phyloP scores from a whole-genome alignment of 1,140 invertebrate species.

The Macrobrachium nipponense region DNA sequence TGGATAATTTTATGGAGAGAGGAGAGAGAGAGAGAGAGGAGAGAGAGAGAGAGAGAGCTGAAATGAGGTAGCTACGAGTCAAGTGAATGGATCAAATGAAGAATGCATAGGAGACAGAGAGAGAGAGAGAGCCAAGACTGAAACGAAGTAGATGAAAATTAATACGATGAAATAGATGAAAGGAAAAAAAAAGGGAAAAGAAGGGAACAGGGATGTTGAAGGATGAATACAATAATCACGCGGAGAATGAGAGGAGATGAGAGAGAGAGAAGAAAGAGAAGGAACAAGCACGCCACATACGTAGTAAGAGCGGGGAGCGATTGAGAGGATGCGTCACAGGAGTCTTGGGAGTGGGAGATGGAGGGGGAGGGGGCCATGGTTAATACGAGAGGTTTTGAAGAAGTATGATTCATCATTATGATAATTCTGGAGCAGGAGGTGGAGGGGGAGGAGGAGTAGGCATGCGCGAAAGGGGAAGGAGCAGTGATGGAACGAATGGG shows the following conservation, averaged over 20 bases:
- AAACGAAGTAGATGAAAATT: too few relatives aligned
- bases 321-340: background rate
- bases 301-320: background rate
- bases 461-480: background rate
- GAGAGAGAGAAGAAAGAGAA: background rate
- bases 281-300: background rate
- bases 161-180: background rate
- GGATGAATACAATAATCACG: background rate
- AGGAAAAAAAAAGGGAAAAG: background rate
- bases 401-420: slow-evolving; percentile 11
- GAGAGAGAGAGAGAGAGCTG: background rate
- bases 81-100: background rate
- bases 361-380: background rate
- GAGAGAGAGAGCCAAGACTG: too few relatives aligned
- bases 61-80: too few relatives aligned
- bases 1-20: background rate
- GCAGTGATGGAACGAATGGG: background rate
- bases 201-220: background rate
- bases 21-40: background rate
- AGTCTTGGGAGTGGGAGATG: background rate
- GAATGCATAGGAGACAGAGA: background rate
- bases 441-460: background rate
- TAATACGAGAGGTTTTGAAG: background rate
- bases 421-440: background rate
- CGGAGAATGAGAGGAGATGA: background rate